Percentiles rank a stretch among this genome's conserved stretches.
phyloP scores from a whole-genome alignment of 2,113 vertebrate genomes.

The Nannospalax galili region DNA sequence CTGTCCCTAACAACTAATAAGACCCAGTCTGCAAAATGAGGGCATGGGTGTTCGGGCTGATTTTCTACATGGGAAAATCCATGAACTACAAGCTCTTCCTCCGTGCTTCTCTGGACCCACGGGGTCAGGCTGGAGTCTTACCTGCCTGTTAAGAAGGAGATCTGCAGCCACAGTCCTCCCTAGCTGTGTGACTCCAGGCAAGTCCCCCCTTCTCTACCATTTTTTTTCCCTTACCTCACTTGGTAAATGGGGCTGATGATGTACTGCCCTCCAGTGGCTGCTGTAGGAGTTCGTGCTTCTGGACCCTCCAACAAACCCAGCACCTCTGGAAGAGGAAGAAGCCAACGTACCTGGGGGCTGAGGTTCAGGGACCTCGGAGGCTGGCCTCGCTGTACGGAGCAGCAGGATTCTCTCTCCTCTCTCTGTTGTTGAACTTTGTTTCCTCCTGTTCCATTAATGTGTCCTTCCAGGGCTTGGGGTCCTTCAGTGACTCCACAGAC shows the following conservation, averaged over 20 bases:
- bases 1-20: not conserved
- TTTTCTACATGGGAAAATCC: not conserved
- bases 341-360: constrained; percentile 8
- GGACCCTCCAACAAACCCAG: not conserved
- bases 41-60: not conserved
- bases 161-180: accelerated
- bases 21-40: not conserved
- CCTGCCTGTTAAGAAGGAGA: not conserved
- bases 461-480: accelerated
- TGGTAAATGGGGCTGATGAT: not conserved
- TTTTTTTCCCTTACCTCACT: not conserved
- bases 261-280: not conserved
- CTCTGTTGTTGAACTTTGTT: accelerated
- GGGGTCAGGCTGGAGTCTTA: accelerated
- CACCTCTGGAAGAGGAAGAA: accelerated
- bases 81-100: accelerated
- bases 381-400: not conserved
- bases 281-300: accelerated
- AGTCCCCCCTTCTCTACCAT: not conserved
- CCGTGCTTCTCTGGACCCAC: no score
- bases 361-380: accelerated
- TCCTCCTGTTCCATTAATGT: accelerated
- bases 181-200: not conserved
- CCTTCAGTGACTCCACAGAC: accelerated
- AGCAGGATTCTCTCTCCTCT: not conserved